A percentile compares a stretch with the other conserved stretches of the same genome.
These are phyloP conservation scores for Anoplolepis gracilipes DNA, from an alignment of 1,140 invertebrate species.

Conservation along the genomic window DNA sequence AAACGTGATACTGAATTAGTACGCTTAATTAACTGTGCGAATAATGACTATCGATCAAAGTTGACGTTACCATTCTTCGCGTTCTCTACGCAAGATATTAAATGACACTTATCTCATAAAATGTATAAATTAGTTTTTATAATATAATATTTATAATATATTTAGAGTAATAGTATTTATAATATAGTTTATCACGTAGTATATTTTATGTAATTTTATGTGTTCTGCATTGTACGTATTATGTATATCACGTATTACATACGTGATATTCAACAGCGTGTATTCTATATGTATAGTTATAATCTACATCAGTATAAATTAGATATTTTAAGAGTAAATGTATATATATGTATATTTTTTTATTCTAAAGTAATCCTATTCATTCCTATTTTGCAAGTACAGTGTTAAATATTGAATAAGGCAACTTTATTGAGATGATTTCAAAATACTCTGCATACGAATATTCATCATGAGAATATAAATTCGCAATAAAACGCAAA, in stretches of 20 bases:
- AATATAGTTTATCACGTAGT: too few relatives aligned
- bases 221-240: not conserved
- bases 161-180: too few relatives aligned
- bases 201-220: not conserved
- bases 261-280: conserved; percentile 10
- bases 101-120: not conserved
- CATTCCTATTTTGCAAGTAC: conserved; percentile 9
- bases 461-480: conserved; percentile 6
- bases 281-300: not conserved
- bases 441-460: not conserved
- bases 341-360: too few relatives aligned
- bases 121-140: conserved; percentile 1
- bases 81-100: not conserved
- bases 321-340: conserved; percentile 26
- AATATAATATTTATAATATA: too few relatives aligned
- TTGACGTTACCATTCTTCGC: conserved; percentile 1
- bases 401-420: conserved; percentile 37
- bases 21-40: conserved; percentile 6
- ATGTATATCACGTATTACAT: not conserved
- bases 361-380: conserved; percentile 19
- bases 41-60: not conserved
- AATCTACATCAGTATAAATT: not conserved
- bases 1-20: not conserved
- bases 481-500: not conserved
- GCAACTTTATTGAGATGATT: conserved; percentile 25